Base-by-base conservation (phyloP, 2,888 invertebrate genomes). In the Omphaloscelis lunosa region DNA sequence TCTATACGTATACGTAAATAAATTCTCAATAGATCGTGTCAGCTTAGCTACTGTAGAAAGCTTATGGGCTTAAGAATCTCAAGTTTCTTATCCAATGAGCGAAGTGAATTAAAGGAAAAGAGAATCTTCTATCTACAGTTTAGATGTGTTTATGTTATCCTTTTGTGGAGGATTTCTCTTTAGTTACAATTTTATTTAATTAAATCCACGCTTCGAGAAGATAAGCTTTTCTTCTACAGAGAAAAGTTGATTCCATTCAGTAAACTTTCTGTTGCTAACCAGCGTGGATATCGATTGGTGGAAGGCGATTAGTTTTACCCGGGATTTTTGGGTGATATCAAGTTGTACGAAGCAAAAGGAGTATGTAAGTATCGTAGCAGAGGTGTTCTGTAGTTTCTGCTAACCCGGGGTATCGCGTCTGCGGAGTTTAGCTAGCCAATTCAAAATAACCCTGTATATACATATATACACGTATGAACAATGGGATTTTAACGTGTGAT, bases 51-150 rank as follows among this genome's bases (percentile, higher is more conserved):
- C 68, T 59, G 39, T 45, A 39, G 51, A 69, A 29, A 63, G 34
- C 63, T 63, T 67, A 84, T 39, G 9, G 59, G 58, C 53, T 82
- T 77, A 72, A 72, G 53, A 56, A 72, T 72, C 48, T 82, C 65
- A 75, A 77, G 83, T 82, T 82, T 70, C 69, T 72, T 62, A 65
- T 69, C 51, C 65, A 75, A 70, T 59, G 66, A 82, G 41, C 23
- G 58, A 66, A 85, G 34, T 62, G 61, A 69, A 65, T 82, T 66
- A 68, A 73, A 73, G 53, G 23, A 68, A 72, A 51, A 65, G 29
- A 41, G 48, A 69, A 77, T 63, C 58, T 39, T 72, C 29, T 69
- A 51, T 66, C 23, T 34, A 53, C 39, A 58, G 67, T 70, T 72
- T 29, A 51, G n/a, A 75, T 73, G 45, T 66, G 34, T 75, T 72